A percentile compares a stretch with the other conserved stretches of the same genome.
Evolutionary conservation across 92 coral and sea anemone genomes (phyloP).

Genomic region (Zoanthus sociatus): DNA sequence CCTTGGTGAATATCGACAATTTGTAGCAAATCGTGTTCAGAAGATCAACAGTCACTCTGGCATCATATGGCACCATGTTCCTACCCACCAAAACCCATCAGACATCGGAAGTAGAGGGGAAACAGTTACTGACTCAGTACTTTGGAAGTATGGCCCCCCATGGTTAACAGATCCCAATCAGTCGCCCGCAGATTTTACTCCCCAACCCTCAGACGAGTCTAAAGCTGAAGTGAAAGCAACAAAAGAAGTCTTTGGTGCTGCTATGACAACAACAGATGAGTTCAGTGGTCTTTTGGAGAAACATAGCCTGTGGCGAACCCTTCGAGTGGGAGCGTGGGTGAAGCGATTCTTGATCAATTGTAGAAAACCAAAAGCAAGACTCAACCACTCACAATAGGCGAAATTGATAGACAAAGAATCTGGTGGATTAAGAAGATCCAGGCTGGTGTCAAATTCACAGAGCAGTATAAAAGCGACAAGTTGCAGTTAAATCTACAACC

Average conservation of each 20-base stretch:
- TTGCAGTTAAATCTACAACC: background rate
- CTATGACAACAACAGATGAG: background rate
- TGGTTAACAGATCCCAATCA: background rate
- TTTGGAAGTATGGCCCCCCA: slow-evolving; percentile 7
- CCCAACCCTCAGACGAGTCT: background rate
- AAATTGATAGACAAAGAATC: background rate
- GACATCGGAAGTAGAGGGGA: slow-evolving; percentile 44
- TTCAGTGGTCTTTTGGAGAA: background rate
- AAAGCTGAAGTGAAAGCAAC: slow-evolving; percentile 6
- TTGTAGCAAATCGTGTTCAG: background rate
- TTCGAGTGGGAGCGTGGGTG: background rate
- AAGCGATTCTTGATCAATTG: background rate
- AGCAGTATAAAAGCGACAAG: too few species aligned
- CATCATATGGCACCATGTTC: slow-evolving; percentile 32
- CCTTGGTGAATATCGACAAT: slow-evolving; percentile 27
- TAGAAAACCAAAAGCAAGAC: background rate
- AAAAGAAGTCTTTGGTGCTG: background rate
- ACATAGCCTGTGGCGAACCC: background rate
- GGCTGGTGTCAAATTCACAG: too few species aligned
- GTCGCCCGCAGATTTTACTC: background rate
- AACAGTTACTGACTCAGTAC: slow-evolving; percentile 11
- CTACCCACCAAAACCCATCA: slow-evolving; percentile 32
- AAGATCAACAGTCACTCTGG: too few species aligned
- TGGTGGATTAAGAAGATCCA: background rate
- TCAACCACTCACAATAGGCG: background rate